Conservation (phyloP, 2,113 vertebrate genomes). For the Tympanuchus pallidicinctus region DNA sequence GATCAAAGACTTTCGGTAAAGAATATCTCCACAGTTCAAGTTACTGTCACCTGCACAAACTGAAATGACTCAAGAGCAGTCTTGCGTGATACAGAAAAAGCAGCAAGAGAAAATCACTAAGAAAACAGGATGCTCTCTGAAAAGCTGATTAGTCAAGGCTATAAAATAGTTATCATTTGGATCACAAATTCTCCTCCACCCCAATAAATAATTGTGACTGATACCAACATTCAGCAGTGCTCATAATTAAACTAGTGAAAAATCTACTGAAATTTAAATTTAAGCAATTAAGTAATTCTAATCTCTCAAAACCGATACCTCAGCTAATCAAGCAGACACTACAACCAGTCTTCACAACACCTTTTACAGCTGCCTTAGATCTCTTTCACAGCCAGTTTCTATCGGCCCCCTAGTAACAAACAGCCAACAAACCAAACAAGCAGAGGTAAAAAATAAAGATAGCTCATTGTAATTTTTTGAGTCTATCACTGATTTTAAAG, state of each 20-base stretch:
- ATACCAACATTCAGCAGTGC: constrained; percentile 25
- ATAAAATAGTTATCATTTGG: constrained; percentile 65
- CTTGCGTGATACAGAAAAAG: constrained; percentile 62
- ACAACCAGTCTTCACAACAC: not conserved
- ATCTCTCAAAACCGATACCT: constrained; percentile 24
- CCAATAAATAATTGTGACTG: constrained; percentile 53
- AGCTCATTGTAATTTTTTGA: not conserved
- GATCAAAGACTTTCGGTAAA: constrained; percentile 73
- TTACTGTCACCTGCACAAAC: constrained; percentile 63
- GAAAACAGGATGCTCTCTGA: constrained; percentile 62
- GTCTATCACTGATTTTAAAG: not conserved
- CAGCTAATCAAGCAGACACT: not conserved
- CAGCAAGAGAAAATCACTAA: constrained; percentile 36
- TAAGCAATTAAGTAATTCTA: not conserved
- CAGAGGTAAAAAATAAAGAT: not conserved
- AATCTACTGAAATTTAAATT: not conserved
- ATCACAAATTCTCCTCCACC: constrained; percentile 1
- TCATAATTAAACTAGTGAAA: not conserved
- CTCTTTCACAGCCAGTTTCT: not conserved
- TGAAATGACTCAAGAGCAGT: constrained; percentile 69
- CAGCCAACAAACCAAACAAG: not conserved
- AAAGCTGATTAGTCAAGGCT: constrained; percentile 59
- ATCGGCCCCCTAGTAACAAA: not conserved
- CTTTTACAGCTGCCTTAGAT: not conserved
- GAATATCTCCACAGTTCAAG: constrained; percentile 64